Evolutionary conservation across 2,113 vertebrate genomes (phyloP).

Genomic region (Lagopus leucura): DNA sequence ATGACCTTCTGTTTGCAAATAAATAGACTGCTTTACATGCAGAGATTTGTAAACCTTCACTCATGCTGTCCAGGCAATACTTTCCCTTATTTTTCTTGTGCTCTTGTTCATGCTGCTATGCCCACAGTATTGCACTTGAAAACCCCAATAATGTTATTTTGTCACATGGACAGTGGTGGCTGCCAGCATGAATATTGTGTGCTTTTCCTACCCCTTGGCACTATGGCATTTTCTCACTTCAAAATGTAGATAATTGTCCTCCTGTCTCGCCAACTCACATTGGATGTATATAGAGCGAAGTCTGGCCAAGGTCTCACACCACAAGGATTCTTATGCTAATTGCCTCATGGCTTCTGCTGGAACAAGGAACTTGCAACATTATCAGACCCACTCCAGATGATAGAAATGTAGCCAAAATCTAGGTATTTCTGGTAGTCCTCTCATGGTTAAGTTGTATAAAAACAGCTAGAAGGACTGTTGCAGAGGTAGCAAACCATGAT

Average conservation of each 20-base stretch:
- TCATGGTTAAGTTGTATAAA: background rate
- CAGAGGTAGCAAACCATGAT: background rate
- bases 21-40: no score
- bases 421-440: background rate
- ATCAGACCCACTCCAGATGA: background rate
- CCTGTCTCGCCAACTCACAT: background rate
- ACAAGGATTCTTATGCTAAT: background rate
- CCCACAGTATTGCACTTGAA: background rate
- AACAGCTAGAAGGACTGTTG: background rate
- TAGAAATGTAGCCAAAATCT: background rate
- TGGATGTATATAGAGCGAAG: background rate
- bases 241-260: background rate
- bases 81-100: no score
- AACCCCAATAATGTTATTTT: background rate
- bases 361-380: background rate
- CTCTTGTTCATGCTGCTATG: background rate
- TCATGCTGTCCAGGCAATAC: no score
- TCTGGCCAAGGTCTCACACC: background rate
- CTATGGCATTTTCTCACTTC: background rate
- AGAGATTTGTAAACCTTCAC: no score
- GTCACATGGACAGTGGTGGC: background rate
- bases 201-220: background rate
- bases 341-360: background rate
- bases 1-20: no score
- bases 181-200: background rate